Evolutionary conservation across 2,797 vertebrate species (phyloP).

Genomic region (Neoniphon sammara): DNA sequence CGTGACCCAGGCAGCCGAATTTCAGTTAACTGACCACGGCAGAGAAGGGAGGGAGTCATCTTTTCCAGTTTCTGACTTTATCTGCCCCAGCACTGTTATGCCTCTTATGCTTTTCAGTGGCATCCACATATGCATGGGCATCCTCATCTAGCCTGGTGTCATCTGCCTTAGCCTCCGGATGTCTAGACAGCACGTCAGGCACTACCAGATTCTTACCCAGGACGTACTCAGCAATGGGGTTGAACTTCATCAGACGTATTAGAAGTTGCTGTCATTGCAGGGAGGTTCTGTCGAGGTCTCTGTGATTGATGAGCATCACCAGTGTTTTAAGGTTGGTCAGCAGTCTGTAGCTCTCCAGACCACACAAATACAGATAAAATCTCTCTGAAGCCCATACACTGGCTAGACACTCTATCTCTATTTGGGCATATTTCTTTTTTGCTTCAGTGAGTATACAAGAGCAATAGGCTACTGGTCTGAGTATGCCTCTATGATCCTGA

Average conservation of each 20-base stretch:
- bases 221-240: constrained; percentile 17
- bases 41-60: too few species aligned
- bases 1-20: too few species aligned
- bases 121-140: constrained; percentile 3
- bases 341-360: constrained; percentile 12
- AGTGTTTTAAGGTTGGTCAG: constrained; percentile 30
- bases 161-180: not conserved
- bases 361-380: constrained; percentile 24
- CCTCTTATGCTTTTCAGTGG: not conserved
- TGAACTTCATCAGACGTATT: constrained; percentile 34
- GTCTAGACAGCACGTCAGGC: constrained; percentile 20
- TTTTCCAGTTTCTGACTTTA: too few species aligned
- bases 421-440: constrained; percentile 39
- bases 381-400: constrained; percentile 22
- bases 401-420: constrained; percentile 10
- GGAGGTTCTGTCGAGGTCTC: constrained; percentile 20
- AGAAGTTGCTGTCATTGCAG: constrained; percentile 26
- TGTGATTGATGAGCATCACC: constrained; percentile 19
- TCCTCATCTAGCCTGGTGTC: not conserved
- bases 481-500: constrained; percentile 4
- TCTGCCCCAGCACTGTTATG: not conserved
- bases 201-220: constrained; percentile 13
- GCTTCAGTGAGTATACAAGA: constrained; percentile 21
- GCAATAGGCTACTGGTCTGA: constrained; percentile 30
- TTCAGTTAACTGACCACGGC: too few species aligned